Base-by-base conservation (phyloP, 2,888 invertebrate genomes). In the Cactoblastis cactorum region DNA sequence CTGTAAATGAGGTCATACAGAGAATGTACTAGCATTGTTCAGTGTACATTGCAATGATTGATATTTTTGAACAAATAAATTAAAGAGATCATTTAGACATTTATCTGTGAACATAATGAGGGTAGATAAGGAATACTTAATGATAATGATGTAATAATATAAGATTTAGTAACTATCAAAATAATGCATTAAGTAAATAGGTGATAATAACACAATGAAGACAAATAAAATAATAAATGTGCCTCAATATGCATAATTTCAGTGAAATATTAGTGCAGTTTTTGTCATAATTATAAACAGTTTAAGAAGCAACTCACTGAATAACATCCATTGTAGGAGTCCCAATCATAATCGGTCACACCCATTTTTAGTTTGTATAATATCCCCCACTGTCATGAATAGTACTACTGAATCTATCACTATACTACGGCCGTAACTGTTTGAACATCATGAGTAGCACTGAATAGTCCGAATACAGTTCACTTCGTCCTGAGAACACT, bases 261-360 rank as follows among this genome's bases (percentile, higher is more conserved):
- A 14, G 12, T 22, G 6, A 41, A 19, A 41, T 12, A 34, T 45
- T 34, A 8, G 24, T 14, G 15, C 11, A 28, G 11, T 28, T 8
- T 11, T 11, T 24, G 6, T 14, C n/a, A 33, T n/a, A 17, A 33
- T 17, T 17, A 35, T 22, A 18, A 14, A 46, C 19, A 18, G 35
- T 33, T 37, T 35, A 11, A 9, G n/a, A 35, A 22, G 46, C 24
- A 54, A 87, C 88, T 88, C 66, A 88, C 88, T 65, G 88, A 87
- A 67, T 78, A 82, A 71, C 78, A 86, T 75, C 87, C 87, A 77
- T 78, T 82, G 65, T 78, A 84, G 61, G 86, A 79, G 65, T 88
- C 88, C 88, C 87, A 89, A 69, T 88, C 87, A 62, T 74, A 87
- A 57, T 88, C 85, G 63, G 67, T 82, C 78, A 87, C 83, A 80